Percentiles rank a stretch among this genome's conserved stretches.
Conservation (phyloP, 2,888 invertebrate species). For the Ectemnius lituratus region DNA sequence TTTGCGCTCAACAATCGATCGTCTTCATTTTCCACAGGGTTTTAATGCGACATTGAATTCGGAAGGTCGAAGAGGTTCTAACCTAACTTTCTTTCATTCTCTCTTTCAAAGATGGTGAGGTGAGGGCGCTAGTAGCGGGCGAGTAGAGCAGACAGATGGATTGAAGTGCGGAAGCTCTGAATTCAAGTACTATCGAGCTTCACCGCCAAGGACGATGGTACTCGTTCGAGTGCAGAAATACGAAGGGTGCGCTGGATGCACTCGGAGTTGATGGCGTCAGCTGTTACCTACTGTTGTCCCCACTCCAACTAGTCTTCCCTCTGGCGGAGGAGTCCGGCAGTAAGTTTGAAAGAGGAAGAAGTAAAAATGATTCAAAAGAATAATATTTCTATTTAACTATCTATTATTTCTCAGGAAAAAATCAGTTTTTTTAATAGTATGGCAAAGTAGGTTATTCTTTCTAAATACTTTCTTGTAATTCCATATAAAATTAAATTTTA, state of each 20-base stretch:
- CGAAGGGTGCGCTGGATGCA: conserved; percentile 46
- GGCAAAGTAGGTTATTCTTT: no score
- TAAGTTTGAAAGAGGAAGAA: background rate
- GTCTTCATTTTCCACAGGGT: conserved; percentile 49
- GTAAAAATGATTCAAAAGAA: no score
- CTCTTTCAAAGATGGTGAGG: background rate
- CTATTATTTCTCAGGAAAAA: no score
- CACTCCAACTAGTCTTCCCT: conserved; percentile 17
- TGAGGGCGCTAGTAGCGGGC: conserved; percentile 48
- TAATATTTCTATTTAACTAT: no score
- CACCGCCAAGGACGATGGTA: conserved; percentile 52
- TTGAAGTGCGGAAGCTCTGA: conserved; percentile 71
- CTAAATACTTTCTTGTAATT: no score
- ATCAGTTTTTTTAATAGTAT: no score
- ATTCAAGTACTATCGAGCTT: conserved; percentile 67
- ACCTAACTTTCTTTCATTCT: no score
- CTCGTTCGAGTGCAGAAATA: conserved; percentile 44
- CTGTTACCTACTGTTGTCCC: conserved; percentile 74
- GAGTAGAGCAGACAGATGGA: conserved; percentile 74
- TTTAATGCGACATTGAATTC: conserved; percentile 56
- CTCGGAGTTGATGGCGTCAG: conserved; percentile 75
- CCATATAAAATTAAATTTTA: no score
- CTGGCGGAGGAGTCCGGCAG: background rate
- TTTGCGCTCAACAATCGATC: background rate
- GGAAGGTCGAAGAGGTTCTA: conserved; percentile 37